Base-by-base conservation (phyloP, 2,888 invertebrate genomes). In the Pharmacophagus antenor region DNA sequence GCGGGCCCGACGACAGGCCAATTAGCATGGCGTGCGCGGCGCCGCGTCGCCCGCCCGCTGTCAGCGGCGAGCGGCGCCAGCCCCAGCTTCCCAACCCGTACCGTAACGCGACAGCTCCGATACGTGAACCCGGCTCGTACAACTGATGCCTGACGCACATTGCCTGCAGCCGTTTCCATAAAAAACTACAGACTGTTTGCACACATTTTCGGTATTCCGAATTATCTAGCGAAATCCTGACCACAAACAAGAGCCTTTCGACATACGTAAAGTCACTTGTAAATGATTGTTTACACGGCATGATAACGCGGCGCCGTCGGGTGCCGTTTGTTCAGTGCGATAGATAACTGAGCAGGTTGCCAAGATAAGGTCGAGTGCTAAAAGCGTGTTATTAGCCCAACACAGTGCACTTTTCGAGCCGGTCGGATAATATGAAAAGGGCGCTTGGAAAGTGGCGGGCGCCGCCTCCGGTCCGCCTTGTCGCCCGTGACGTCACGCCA, bases 221-320 rank as follows among this genome's bases (percentile, higher is more conserved):
- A 49, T 55, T 60, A 85, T 85, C 86, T 82, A 72, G 81, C 80
- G 64, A 84, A 85, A 84, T 82, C 79, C 79, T 73, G 74, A 82
- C 77, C 73, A 84, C 85, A 87, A 88, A 88, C 80, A 88, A 76
- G 76, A 69, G 21, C 49, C 69, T 65, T 67, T 71, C 65, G 69
- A 72, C 80, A 82, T 81, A 83, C 73, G 85, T 71, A 72, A 81
- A 85, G 79, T 84, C 80, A 83, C 82, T 87, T 81, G 84, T 84
- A 81, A 79, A 80, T 70, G 79, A 79, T 71, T 89, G 88, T 88
- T 89, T 88, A 81, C 85, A 74, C 67, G 77, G 54, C 62, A 58
- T 80, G 89, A 90, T 89, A 89, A 89, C 82, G 77, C 80, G 89
- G 89, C 89, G 89, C 88, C 89, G 82, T 80, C 84, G 84, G 77